Percentiles rank a stretch among this genome's conserved stretches.
Conservation (phyloP, 2,888 invertebrate genomes). For the Encarsia formosa region DNA sequence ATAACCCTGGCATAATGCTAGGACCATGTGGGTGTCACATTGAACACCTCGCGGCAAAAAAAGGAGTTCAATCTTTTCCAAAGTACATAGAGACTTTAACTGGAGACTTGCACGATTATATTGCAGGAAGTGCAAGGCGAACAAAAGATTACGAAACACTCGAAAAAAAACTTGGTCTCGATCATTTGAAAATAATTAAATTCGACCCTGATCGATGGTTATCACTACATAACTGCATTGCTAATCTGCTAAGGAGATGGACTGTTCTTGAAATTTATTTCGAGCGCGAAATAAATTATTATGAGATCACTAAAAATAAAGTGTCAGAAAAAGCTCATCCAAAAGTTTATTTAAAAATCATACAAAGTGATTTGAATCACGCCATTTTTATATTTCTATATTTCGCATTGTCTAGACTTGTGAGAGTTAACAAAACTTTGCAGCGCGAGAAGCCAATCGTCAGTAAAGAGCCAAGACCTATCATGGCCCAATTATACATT, state of each 20-base stretch:
- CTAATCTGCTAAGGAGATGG: background rate
- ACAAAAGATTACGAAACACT: background rate
- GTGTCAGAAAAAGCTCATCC: background rate
- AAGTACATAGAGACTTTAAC: no score
- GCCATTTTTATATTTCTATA: background rate
- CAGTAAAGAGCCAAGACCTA: background rate
- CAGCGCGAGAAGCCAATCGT: background rate
- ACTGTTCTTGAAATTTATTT: background rate
- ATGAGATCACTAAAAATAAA: background rate
- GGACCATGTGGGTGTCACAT: conserved; percentile 4
- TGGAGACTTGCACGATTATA: conserved; percentile 3
- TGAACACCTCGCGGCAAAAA: background rate
- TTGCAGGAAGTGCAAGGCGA: background rate
- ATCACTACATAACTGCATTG: background rate
- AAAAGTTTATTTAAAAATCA: background rate
- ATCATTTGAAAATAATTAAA: background rate
- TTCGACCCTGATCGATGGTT: background rate
- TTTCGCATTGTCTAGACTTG: background rate
- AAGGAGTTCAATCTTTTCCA: conserved; percentile 3
- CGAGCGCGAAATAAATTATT: background rate
- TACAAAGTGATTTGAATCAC: background rate
- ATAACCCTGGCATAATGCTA: background rate
- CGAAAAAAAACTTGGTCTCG: background rate
- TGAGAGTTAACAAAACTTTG: background rate
- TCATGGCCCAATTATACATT: background rate